Base-by-base conservation (phyloP, 2,888 invertebrate genomes). In the Rhogogaster chlorosoma region DNA sequence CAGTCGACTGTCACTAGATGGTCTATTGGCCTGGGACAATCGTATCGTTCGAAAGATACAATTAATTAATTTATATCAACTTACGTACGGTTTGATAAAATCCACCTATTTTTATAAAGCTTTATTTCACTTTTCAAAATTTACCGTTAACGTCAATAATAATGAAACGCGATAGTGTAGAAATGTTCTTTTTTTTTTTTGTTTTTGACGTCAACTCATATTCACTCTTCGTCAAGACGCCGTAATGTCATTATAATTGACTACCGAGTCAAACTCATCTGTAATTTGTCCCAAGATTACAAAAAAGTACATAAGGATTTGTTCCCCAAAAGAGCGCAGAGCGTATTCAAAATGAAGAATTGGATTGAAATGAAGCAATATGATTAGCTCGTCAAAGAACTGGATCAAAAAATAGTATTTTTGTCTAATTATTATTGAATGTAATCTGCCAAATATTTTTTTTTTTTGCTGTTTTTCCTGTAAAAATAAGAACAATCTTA, bases 241-340 rank as follows among this genome's bases (percentile, higher is more conserved):
- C 88, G 89, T 90, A 90, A 90, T 90, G 90, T 87, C 89, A 88
- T 90, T 90, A 90, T 90, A 90, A 90, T 90, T 89, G 88, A 88
- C 88, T 87, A 87, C 86, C 88, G 87, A 88, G 83, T 29, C 64
- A 82, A 82, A 82, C 64, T 61, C 42, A 71, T 71, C 49, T 83
- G 85, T 85, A 38, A 53, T 53, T 84, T 77, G 61, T 53, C 26
- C n/a, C 80, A 32, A 82, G 67, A 85, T 80, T 57, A 78, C 32
- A 26, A 12, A 61, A 67, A 78, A 64, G 4, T 26, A 22, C 4
- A 38, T 18, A 49, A 12, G n/a, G 36, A 3, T 53, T 57, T 26
- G 45, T 45, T 75, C 32, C n/a, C 36, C 9, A 18, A 53, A 78
- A 53, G 36, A 78, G 36, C 29, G 75, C 1, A n/a, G 38, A 61